Evolutionary conservation across 2,888 invertebrate genomes (phyloP), one percentile per base, ranked within the genome.

Genomic region (Salticus scenicus): DNA sequence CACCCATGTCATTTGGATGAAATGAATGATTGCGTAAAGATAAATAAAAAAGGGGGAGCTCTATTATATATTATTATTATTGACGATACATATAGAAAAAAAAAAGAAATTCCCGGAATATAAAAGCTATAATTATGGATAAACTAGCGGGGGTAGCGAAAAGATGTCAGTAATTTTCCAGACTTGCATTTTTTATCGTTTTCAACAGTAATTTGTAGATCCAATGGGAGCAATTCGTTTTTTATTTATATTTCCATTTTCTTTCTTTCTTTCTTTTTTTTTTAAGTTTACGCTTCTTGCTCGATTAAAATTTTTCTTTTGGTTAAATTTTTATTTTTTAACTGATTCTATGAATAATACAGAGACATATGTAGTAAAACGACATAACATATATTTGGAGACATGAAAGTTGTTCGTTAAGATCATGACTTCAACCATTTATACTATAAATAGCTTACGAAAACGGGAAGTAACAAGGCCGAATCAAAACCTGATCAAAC

Each of bases 61-160:
- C 72, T 83, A 83, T 83, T 83, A 83, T 83, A 83, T 77, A 73
- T 70, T 73, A 83, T 83, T n/a, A n/a, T n/a, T 83, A 83, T 76
- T 83, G 76, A 57, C 33, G 77, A 82, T 82, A 82, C 76, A 82
- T 76, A 82, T 75, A 72, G 63, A 74, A 66, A 47, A 28, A 83
- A 67, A 75, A 51, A 37, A 57, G 77, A n/a, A n/a, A n/a, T 24
- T 57, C 57, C 12, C 4, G 51, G 72, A 71, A 28, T 63, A 72
- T 77, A 76, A 67, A 76, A 67, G 77, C 57, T 76, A 33, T 81
- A 83, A 83, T 83, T 83, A 83, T 83, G 76, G 76, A 82, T 64
- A 70, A 71, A 76, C 42, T 73, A 67, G 83, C 66, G 28, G 41
- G 42, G 20, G 33, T 76, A 63, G 83, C 64, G 72, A 77, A 51